phyloP scores from a whole-genome alignment of 2,888 invertebrate genomes.

The Molanna angustata region DNA sequence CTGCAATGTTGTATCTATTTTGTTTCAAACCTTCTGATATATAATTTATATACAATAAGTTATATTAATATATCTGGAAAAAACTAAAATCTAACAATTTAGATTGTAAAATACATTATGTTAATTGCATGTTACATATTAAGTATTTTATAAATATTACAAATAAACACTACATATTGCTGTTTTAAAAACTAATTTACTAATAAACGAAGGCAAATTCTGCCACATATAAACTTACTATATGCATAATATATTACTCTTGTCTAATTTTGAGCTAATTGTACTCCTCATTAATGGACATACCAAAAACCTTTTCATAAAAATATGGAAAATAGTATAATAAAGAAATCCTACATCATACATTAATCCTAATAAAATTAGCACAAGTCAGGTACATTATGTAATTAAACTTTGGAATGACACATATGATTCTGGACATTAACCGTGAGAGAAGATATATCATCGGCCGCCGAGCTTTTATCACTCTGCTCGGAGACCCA shows the following conservation, averaged over 20 bases:
- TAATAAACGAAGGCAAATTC: not conserved
- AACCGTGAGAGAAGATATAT: not conserved
- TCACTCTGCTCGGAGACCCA: slow-evolving; percentile 55
- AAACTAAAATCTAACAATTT: no score
- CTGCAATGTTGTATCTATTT: slow-evolving; percentile 21
- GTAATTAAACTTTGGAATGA: slow-evolving; percentile 31
- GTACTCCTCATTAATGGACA: slow-evolving; percentile 10
- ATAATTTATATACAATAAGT: not conserved
- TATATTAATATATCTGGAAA: no score
- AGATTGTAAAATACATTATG: not conserved
- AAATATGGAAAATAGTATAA: slow-evolving; percentile 13
- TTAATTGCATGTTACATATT: not conserved
- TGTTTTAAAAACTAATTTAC: not conserved
- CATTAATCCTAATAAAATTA: slow-evolving; percentile 11
- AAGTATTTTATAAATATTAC: not conserved
- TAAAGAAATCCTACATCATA: no score
- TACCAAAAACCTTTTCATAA: slow-evolving; percentile 3
- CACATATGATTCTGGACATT: slow-evolving; percentile 30
- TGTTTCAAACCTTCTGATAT: not conserved
- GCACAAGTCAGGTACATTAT: slow-evolving; percentile 29
- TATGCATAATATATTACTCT: not conserved
- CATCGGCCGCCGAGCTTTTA: slow-evolving; percentile 41
- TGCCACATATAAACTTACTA: slow-evolving; percentile 2
- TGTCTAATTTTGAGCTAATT: slow-evolving; percentile 13
- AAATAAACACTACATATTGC: slow-evolving; percentile 11